phyloP scores from a whole-genome alignment of 1,140 invertebrate species.

The Hyposmocoma kahamanoa region DNA sequence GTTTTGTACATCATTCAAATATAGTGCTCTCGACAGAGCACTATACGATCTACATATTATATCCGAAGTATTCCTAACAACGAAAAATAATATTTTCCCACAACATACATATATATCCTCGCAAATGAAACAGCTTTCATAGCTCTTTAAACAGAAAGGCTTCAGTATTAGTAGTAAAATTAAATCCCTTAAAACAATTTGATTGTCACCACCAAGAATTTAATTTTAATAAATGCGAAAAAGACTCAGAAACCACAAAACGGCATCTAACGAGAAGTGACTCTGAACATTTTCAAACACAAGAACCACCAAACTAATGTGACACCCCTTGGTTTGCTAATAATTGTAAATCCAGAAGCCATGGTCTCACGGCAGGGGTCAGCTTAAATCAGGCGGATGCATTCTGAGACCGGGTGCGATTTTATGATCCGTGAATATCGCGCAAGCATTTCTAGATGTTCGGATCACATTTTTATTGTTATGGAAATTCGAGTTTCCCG shows the following conservation, averaged over 20 bases:
- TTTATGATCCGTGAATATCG: slow-evolving; percentile 73
- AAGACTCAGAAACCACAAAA: slow-evolving; percentile 31
- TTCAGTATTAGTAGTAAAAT: too few relatives aligned
- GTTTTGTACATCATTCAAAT: too few relatives aligned
- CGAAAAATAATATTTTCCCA: too few relatives aligned
- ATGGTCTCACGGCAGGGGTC: slow-evolving; percentile 23
- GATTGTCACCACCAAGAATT: background rate
- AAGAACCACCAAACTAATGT: slow-evolving; percentile 51
- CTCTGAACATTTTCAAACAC: slow-evolving; percentile 34
- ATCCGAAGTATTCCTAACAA: too few relatives aligned
- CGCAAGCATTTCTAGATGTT: slow-evolving; percentile 70
- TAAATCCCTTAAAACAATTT: too few relatives aligned
- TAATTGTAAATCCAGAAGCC: background rate
- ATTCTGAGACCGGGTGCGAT: slow-evolving; percentile 51
- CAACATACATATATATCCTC: too few relatives aligned
- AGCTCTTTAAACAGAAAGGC: too few relatives aligned
- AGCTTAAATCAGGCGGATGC: slow-evolving; percentile 47
- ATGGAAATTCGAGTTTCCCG: slow-evolving; percentile 71
- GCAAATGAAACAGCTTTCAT: too few relatives aligned
- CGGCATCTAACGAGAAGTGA: slow-evolving; percentile 37
- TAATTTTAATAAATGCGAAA: slow-evolving; percentile 16
- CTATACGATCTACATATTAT: too few relatives aligned
- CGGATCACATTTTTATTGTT: slow-evolving; percentile 72
- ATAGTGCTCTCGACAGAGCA: too few relatives aligned
- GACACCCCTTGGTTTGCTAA: slow-evolving; percentile 24